Base-by-base conservation (phyloP, 2,888 invertebrate genomes). In the Poecilus cupreus region DNA sequence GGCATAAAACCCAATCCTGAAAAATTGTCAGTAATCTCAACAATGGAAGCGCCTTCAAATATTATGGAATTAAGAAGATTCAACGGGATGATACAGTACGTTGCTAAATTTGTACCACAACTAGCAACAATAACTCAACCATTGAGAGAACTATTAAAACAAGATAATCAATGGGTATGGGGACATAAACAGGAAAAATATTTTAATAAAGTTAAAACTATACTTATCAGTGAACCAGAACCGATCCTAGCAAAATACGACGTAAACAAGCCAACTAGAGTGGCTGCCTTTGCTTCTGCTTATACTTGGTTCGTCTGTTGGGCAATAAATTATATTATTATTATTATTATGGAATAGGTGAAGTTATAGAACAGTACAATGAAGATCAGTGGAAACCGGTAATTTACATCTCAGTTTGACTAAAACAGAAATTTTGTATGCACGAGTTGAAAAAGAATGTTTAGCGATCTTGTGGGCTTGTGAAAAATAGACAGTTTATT, bases 381-480 rank as follows among this genome's bases (percentile, higher is more conserved):
- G 18, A 57, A 18, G 16, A 57, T 20, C 16, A 57, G 2, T 57
- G 57, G 57, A 57, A 57, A 57, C 57, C 57, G 8, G 57, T 57
- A 2, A 18, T 16, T 2, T 57, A 57, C 8, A 16, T 20, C 16
- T 57, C 57, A 57, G 57, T 57, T 57, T 57, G 8, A 57, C 4
- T 3, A 57, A 57, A 20, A 57, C 57, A 2, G 57, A 57, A 57
- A 57, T 2, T 4, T 3, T 16, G 16, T 57, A 57, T 20, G 4
- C 3, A 8, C 57, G 16, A 8, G 16, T 57, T 26, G 26, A 26
- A 26, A 26, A 26, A 26, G 26, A 3, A 26, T 26, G 26, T 26
- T 5, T 26, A 5, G 26, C 26, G 2, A 3, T 26, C 2, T 3
- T 5, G 5, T 26, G 26, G 26, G 5, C 26, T 3, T 26, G 26